Evolutionary conservation across 2,888 invertebrate genomes (phyloP).

Genomic region (Syrphus vitripennis): DNA sequence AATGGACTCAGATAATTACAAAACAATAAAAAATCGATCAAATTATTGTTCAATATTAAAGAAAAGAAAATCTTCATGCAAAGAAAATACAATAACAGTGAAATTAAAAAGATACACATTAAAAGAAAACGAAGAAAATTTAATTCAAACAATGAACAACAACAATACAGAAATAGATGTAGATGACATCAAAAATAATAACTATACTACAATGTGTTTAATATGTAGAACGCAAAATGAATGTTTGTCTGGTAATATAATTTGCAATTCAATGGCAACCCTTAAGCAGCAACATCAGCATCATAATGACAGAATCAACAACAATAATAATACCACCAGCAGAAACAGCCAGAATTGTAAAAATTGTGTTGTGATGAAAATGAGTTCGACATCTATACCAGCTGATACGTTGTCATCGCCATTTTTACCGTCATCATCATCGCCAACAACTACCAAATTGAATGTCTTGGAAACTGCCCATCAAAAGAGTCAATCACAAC

Average conservation of each 20-base stretch:
- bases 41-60: constrained; percentile 57
- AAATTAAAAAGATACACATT: constrained; percentile 56
- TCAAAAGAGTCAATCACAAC: constrained; percentile 57
- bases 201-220: constrained; percentile 30
- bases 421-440: constrained; percentile 11
- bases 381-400: constrained; percentile 40
- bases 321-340: background rate
- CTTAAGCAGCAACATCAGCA: constrained; percentile 4
- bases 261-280: constrained; percentile 33
- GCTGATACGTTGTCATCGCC: background rate
- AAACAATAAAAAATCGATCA: constrained; percentile 49
- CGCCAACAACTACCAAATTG: constrained; percentile 31
- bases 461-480: constrained; percentile 49
- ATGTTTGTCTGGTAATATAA: constrained; percentile 15
- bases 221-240: constrained; percentile 49
- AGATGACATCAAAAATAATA: background rate
- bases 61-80: constrained; percentile 63
- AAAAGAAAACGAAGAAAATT: background rate
- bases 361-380: constrained; percentile 46
- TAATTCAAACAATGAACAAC: background rate
- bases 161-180: background rate
- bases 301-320: background rate
- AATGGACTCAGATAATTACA: constrained; percentile 52
- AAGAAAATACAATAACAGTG: constrained; percentile 49
- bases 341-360: constrained; percentile 37